Evolutionary conservation across 92 coral and sea anemone genomes (phyloP).

Genomic region (Plumapathes pennacea): DNA sequence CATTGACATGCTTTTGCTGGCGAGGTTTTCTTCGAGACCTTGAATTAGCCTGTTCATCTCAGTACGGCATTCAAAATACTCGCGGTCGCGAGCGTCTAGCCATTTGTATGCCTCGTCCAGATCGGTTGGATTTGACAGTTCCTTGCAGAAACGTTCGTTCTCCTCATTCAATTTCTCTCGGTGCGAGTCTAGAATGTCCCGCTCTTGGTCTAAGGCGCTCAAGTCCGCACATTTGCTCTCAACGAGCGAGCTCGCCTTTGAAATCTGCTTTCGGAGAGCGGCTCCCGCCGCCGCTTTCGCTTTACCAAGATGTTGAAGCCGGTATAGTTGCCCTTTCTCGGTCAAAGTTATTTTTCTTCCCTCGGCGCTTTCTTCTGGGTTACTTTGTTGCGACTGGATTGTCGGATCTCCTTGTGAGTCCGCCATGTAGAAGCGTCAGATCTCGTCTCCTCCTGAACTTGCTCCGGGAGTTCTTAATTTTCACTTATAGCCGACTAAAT

Average conservation of each 20-base stretch:
- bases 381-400: no score
- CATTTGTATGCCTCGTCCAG: conserved; percentile 24
- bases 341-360: conserved; percentile 15
- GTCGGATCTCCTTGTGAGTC: no score
- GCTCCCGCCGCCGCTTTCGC: conserved; percentile 39
- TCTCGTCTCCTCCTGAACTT: no score
- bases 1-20: conserved; percentile 10
- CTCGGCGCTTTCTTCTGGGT: no score
- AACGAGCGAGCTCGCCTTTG: conserved; percentile 19
- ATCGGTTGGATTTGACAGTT: conserved; percentile 11
- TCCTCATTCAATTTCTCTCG: no score
- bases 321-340: conserved; percentile 28
- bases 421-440: no score
- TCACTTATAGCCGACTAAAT: no score
- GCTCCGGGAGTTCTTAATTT: no score
- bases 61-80: conserved; percentile 37
- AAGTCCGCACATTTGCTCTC: no score
- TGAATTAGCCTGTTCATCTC: conserved; percentile 22
- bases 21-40: neutral
- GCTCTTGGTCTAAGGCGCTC: no score
- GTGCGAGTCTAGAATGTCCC: no score
- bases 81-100: conserved; percentile 43
- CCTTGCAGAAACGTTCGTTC: conserved; percentile 23
- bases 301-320: conserved; percentile 27
- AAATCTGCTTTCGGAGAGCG: conserved; percentile 43